These are phyloP conservation scores for Poeciliopsis turrubarensis DNA, from an alignment of 2,113 vertebrate genomes.

Conservation along the genomic window DNA sequence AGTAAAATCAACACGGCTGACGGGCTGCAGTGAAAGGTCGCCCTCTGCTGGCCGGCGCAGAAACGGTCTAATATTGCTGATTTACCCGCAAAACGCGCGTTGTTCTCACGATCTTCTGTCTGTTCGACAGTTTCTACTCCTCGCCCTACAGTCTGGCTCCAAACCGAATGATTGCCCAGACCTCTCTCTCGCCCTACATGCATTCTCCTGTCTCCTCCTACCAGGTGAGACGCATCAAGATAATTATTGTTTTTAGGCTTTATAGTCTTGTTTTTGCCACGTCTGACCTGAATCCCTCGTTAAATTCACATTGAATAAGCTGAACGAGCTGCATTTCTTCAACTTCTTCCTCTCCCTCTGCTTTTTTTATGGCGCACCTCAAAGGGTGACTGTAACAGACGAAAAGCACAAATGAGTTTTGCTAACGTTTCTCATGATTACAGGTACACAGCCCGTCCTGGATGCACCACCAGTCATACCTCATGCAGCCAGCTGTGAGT, in stretches of 20 bases:
- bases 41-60: constrained; percentile 52
- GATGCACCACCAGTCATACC: constrained; percentile 94
- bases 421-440: not conserved
- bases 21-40: constrained; percentile 13
- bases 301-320: constrained; percentile 6
- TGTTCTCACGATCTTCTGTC: constrained; percentile 28
- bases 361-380: constrained; percentile 70
- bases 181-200: constrained; percentile 89
- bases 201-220: constrained; percentile 92
- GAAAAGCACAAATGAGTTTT: constrained; percentile 8
- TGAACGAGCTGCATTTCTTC: constrained; percentile 66
- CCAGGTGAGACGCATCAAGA: constrained; percentile 80
- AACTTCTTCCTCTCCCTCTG: constrained; percentile 79
- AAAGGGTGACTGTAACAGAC: constrained; percentile 33
- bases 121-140: constrained; percentile 86
- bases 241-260: constrained; percentile 1
- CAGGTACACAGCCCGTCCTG: constrained; percentile 90
- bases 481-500: constrained; percentile 88
- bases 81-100: not conserved
- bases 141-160: constrained; percentile 88
- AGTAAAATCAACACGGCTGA: constrained; percentile 28
- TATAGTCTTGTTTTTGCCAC: constrained; percentile 5
- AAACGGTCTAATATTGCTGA: not conserved
- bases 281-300: constrained; percentile 3
- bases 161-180: constrained; percentile 89